phyloP scores from a whole-genome alignment of 2,113 vertebrate species.

The Chaenocephalus aceratus region DNA sequence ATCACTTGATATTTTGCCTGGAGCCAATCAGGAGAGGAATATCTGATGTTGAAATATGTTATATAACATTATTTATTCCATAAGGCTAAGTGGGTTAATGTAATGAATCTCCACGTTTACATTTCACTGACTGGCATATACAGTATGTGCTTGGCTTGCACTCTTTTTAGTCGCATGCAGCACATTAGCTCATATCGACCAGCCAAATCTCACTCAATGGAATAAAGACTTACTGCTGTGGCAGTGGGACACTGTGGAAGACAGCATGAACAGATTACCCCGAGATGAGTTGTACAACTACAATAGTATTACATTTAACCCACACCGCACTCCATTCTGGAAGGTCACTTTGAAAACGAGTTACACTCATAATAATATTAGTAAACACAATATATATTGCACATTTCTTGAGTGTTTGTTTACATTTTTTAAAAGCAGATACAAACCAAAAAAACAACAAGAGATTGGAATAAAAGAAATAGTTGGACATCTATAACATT shows the following conservation, averaged over 20 bases:
- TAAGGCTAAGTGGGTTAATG: conserved; percentile 10
- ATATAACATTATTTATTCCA: conserved; percentile 53
- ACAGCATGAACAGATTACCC: neutral
- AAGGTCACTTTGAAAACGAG: neutral
- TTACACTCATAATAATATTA: no score
- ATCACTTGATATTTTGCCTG: conserved; percentile 26
- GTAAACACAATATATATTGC: no score
- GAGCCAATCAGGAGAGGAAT: conserved; percentile 32
- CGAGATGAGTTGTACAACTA: neutral
- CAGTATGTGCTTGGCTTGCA: conserved; percentile 27
- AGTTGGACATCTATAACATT: neutral
- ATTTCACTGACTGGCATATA: conserved; percentile 47
- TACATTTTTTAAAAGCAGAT: no score
- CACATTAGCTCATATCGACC: conserved; percentile 6
- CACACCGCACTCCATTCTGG: neutral
- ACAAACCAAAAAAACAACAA: no score
- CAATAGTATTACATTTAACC: neutral
- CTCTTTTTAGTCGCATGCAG: neutral
- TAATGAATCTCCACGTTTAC: conserved; percentile 45
- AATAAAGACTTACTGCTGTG: neutral
- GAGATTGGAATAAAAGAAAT: no score
- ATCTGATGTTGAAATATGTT: conserved; percentile 32
- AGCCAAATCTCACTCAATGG: neutral
- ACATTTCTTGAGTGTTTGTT: neutral
- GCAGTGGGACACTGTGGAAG: neutral